phyloP scores from a whole-genome alignment of 2,888 invertebrate species.

The Oeneis ivallda region DNA sequence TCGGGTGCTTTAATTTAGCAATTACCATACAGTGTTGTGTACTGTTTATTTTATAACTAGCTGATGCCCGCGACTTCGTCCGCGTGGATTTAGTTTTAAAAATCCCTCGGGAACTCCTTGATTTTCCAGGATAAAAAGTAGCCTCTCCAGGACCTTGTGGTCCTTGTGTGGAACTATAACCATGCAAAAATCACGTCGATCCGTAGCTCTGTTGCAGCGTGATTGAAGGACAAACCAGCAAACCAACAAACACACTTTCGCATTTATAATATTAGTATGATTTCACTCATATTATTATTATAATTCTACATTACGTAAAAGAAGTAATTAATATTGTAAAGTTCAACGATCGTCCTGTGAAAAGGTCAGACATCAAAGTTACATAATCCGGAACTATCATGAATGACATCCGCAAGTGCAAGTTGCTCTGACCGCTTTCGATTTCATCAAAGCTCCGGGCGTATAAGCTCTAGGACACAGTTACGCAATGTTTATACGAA shows the following conservation, averaged over 20 bases:
- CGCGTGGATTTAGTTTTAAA: too few species aligned
- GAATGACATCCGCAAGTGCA: conserved; percentile 34
- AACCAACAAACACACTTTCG: too few species aligned
- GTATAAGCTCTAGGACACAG: conserved; percentile 24
- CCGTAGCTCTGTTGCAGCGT: too few species aligned
- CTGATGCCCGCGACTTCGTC: too few species aligned
- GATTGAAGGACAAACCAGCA: too few species aligned
- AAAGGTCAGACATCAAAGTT: conserved; percentile 23
- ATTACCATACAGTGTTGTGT: background rate
- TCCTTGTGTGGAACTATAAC: too few species aligned
- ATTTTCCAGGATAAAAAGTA: too few species aligned
- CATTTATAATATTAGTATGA: too few species aligned
- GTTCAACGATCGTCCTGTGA: background rate
- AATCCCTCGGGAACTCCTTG: too few species aligned
- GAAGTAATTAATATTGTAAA: background rate
- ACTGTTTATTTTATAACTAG: background rate
- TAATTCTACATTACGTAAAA: background rate
- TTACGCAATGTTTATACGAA: conserved; percentile 5
- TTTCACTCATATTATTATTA: background rate
- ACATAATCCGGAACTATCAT: conserved; percentile 37
- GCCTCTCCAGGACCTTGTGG: too few species aligned
- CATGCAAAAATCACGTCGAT: too few species aligned
- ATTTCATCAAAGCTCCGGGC: conserved; percentile 42
- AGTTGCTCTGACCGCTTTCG: conserved; percentile 50
- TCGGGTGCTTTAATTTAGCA: background rate